These are phyloP conservation scores for Byasa hedistus DNA, from an alignment of 2,888 invertebrate genomes.

Conservation along the genomic window DNA sequence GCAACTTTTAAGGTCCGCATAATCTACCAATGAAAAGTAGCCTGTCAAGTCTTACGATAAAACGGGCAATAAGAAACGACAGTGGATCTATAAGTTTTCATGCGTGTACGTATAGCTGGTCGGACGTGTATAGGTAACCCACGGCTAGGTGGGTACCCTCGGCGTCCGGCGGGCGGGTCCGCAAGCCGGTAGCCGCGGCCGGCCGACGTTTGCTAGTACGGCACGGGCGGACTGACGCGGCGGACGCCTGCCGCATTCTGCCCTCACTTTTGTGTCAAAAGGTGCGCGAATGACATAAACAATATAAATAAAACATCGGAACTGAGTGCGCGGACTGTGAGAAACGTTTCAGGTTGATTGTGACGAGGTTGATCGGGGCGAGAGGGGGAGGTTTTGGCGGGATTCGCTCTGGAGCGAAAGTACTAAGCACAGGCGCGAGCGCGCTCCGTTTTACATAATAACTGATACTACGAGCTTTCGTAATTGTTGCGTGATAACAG, in stretches of 20 bases:
- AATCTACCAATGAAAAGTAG: conserved; percentile 62
- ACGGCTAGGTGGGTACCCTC: conserved; percentile 38
- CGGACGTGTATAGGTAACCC: conserved; percentile 27
- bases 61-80: conserved; percentile 61
- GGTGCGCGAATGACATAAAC: conserved; percentile 55
- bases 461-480: conserved; percentile 67
- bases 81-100: conserved; percentile 39
- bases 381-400: conserved; percentile 51
- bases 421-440: conserved; percentile 44
- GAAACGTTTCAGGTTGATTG: conserved; percentile 46
- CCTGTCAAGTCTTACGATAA: conserved; percentile 48
- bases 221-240: conserved; percentile 59
- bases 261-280: conserved; percentile 18
- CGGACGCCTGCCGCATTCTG: conserved; percentile 59
- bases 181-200: conserved; percentile 55
- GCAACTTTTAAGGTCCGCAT: conserved; percentile 51
- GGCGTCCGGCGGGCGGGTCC: conserved; percentile 47
- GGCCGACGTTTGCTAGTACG: conserved; percentile 60
- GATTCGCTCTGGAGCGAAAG: conserved; percentile 59
- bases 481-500: conserved; percentile 74
- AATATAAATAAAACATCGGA: conserved; percentile 47
- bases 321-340: conserved; percentile 56
- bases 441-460: conserved; percentile 60
- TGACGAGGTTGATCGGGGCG: conserved; percentile 41
- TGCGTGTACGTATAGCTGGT: conserved; percentile 37